Conservation (phyloP, 2,888 invertebrate genomes). For the Calameuta filiformis region DNA sequence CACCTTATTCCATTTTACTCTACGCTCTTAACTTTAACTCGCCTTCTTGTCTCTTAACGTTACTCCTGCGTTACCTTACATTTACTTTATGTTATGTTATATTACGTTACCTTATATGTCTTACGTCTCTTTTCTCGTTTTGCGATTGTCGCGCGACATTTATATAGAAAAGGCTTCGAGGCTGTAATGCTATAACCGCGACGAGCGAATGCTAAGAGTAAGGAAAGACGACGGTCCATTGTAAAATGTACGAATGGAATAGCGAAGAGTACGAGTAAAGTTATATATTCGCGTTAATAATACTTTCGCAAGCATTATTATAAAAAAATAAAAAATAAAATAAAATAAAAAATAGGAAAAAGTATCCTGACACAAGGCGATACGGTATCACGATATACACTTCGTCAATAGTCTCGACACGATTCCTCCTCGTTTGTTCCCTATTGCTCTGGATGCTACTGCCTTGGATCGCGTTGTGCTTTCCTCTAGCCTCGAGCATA, state of each 20-base stretch:
- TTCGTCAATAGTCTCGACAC: not conserved
- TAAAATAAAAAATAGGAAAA: constrained; percentile 11
- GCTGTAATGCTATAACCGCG: not conserved
- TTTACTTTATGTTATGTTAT: not conserved
- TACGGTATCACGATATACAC: not conserved
- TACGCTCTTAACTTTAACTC: not conserved
- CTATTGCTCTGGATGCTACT: not conserved
- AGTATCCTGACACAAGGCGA: not conserved
- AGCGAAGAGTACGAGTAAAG: not conserved
- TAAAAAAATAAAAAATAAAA: constrained; percentile 11
- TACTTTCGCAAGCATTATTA: constrained; percentile 24
- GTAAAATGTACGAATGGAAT: not conserved
- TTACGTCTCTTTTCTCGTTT: not conserved
- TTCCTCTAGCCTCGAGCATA: not conserved
- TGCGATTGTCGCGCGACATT: not conserved
- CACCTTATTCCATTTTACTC: not conserved
- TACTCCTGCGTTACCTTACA: not conserved
- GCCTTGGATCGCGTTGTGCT: not conserved
- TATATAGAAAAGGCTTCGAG: not conserved
- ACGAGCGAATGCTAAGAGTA: not conserved
- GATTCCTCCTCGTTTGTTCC: not conserved
- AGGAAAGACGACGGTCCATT: constrained; percentile 4
- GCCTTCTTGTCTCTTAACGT: not conserved
- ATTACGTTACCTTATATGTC: not conserved
- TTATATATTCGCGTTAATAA: constrained; percentile 24